Evolutionary conservation across 2,888 invertebrate genomes (phyloP), one percentile per base, ranked within the genome.

Genomic region (Caradrina clavipalpis): DNA sequence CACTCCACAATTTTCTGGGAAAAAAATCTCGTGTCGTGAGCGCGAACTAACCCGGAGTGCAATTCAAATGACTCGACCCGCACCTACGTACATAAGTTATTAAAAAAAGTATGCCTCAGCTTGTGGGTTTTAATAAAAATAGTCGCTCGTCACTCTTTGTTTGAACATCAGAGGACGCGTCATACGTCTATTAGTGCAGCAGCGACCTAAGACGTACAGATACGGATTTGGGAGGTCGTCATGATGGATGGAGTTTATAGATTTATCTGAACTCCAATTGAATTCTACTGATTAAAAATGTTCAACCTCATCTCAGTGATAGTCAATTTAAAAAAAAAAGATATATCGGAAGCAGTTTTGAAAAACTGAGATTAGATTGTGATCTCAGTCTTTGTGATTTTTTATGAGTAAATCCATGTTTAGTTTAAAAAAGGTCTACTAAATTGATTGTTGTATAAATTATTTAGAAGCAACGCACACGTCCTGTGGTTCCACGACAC

Each of bases 121-220:
- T 82, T 83, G 84, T 89, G 93, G 94, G 95, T 94, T 95, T 95
- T 95, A 95, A 95, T 96, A 96, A 95, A 95, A 96, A 95, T 95
- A 95, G 95, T 93, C 94, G 93, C 91, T 89, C 91, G 91, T 90
- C 90, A 93, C 92, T 93, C 95, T 95, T 96, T 96, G 95, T 95
- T 91, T 90, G 90, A 91, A 94, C 94, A 94, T 95, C 95, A 95
- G 90, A 95, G 91, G 88, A 90, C 88, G 91, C 90, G 89, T 88
- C 90, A 91, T 93, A 93, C 93, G 91, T 93, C 92, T 93, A 92
- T 93, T 93, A 92, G 92, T 88, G 89, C 89, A 88, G 90, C 89
- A 91, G 90, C 87, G 90, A 88, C 92, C 92, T 92, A 95, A 95
- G 95, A 95, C 88, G 90, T 65, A 66, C 94, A 94, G 95, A 89